Evolutionary conservation across 1,140 invertebrate genomes (phyloP).

Genomic region (Liolophura sinensis): DNA sequence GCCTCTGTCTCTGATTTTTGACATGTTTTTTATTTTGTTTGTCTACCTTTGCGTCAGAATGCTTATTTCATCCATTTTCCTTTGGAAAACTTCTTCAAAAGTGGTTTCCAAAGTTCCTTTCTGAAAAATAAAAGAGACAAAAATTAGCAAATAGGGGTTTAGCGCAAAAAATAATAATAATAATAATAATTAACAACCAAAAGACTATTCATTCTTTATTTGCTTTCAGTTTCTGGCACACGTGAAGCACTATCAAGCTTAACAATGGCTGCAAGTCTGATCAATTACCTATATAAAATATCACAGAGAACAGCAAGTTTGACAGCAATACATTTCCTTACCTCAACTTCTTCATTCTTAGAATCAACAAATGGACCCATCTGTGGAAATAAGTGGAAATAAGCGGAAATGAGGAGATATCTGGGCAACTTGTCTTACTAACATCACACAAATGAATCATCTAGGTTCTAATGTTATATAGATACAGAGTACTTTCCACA

Average conservation of each 20-base stretch:
- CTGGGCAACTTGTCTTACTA: too few relatives aligned
- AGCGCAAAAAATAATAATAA: too few relatives aligned
- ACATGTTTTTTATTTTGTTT: too few relatives aligned
- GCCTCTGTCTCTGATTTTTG: too few relatives aligned
- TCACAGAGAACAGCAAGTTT: not conserved
- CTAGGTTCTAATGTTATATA: too few relatives aligned
- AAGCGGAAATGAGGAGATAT: not conserved
- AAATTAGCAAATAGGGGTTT: not conserved
- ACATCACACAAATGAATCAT: too few relatives aligned
- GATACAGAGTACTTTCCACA: too few relatives aligned
- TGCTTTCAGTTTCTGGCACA: too few relatives aligned
- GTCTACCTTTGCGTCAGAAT: constrained; percentile 61
- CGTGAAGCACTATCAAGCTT: too few relatives aligned
- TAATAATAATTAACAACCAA: too few relatives aligned
- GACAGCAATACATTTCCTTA: constrained; percentile 17
- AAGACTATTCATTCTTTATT: too few relatives aligned
- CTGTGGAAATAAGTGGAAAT: constrained; percentile 31
- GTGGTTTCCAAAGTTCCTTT: constrained; percentile 62
- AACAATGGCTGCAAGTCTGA: not conserved
- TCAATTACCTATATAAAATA: not conserved
- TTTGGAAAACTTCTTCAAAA: constrained; percentile 72
- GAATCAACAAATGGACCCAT: constrained; percentile 82
- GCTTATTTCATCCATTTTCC: constrained; percentile 69
- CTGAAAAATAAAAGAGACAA: constrained; percentile 17
- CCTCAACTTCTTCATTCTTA: constrained; percentile 62